Evolutionary conservation across 2,888 invertebrate genomes (phyloP), one percentile per base, ranked within the genome.

Genomic region (Strigamia maritima): DNA sequence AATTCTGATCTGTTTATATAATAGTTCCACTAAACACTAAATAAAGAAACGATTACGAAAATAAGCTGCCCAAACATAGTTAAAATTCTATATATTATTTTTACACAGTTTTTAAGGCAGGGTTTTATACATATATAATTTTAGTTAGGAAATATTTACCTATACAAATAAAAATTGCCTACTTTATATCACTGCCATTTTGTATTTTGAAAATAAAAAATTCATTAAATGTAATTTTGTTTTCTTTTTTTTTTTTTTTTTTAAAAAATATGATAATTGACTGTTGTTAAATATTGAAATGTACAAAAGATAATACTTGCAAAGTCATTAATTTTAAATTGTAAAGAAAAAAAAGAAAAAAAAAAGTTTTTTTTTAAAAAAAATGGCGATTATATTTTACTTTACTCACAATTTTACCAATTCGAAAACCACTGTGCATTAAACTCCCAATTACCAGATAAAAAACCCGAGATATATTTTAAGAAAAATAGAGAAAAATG

Each of bases 61-160:
- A 70, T 70, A 70, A 70, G 70, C 70, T 70, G 70, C 70, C 28
- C 26, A 70, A 70, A 70, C 26, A 70, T 26, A 70, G 26, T 6
- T 65, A 65, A 70, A 70, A 70, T 26, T 14, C 70, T 70, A 26
- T 70, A 70, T 26, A 70, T 26, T 16, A 70, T 70, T 26, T 70
- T 70, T 70, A 70, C 70, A 70, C 28, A 54, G n/a, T 4, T 14
- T 70, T 28, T 70, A 70, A 70, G 70, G 70, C 70, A 28, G 70
- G 70, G 70, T 28, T n/a, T 44, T 54, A n/a, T 54, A 70, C 24
- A 70, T 26, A 28, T 28, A 28, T 10, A n/a, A 16, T 10, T 70
- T 70, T 70, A 12, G 70, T 54, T 19, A n/a, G n/a, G n/a, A n/a
- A n/a, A 54, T n/a, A 19, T n/a, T 54, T 54, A 8, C 19, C 54